Base-by-base conservation (phyloP, 2,888 invertebrate genomes). In the Limnephilus auricula region DNA sequence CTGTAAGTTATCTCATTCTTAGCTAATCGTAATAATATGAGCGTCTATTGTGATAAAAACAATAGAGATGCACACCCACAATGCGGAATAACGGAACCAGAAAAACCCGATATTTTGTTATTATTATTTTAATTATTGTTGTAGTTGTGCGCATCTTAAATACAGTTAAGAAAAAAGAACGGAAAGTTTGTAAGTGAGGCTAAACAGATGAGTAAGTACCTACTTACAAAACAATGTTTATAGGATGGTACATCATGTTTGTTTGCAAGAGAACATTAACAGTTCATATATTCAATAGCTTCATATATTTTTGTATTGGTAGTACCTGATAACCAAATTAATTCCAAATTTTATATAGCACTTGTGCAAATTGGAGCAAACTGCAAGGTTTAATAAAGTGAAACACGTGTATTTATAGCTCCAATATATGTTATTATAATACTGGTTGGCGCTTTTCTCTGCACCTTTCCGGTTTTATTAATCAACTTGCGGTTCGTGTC, bases 1-100 rank as follows among this genome's bases (percentile, higher is more conserved):
- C 25, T 89, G 91, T 89, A 32, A 91, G 91, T 89, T 82, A 30
- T 50, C 65, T 83, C 15, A 50, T 30, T 50, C 40, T 86, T 86
- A 65, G 9, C 65, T 65, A 65, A 65, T 65, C 25, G 18, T 50
- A 50, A 65, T 25, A n/a, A 65, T 10, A 82, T 13, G 37, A 10
- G 34, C 34, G 18, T 31, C 32, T 82, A 82, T 82, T 82, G 82
- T 82, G 82, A 82, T 82, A 25, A 37, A 34, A 82, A 82, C 82
- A 82, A 82, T 82, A 25, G 82, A 15, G 34, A 32, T 82, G 82
- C 34, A 82, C 6, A 25, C 25, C 31, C 32, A 34, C 34, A 82
- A 34, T 82, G 82, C 82, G 82, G 82, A 82, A 82, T 32, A 82
- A 32, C 32, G 82, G 82, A 34, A 34, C 32, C 82, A 82, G 82